Evolutionary conservation across 1,140 invertebrate genomes (phyloP).

Genomic region (Paraescarpia echinospica): DNA sequence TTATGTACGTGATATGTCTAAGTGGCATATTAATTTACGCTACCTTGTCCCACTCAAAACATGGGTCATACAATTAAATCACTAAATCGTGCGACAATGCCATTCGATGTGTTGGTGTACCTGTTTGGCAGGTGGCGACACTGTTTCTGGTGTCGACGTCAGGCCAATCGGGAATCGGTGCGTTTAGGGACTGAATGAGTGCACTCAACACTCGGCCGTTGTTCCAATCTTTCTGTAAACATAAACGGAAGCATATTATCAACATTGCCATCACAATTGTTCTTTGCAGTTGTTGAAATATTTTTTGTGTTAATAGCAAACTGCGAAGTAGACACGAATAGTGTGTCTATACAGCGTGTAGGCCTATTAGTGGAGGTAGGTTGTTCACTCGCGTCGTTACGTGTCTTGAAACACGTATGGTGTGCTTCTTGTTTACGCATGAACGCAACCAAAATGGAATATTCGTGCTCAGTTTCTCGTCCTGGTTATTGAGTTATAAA

Average conservation of each 20-base stretch:
- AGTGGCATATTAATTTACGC: not conserved
- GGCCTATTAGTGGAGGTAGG: not conserved
- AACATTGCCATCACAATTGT: not conserved
- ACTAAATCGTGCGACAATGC: not conserved
- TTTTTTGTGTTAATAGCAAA: not conserved
- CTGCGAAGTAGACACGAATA: too few relatives aligned
- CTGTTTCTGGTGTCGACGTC: constrained; percentile 17
- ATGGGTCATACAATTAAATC: not conserved
- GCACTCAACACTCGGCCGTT: constrained; percentile 83
- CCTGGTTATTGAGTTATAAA: not conserved
- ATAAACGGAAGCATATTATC: not conserved
- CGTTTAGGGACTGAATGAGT: constrained; percentile 81
- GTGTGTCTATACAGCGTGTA: too few relatives aligned
- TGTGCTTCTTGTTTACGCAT: not conserved
- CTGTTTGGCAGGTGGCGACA: constrained; percentile 34
- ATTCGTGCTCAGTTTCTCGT: not conserved
- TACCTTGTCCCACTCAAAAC: not conserved
- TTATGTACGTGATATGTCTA: not conserved
- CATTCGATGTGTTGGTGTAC: not conserved
- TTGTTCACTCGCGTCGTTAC: not conserved
- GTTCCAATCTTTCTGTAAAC: constrained; percentile 84
- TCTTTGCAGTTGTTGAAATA: not conserved
- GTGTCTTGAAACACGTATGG: not conserved
- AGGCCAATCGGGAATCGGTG: constrained; percentile 30
- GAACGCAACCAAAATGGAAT: not conserved